Evolutionary conservation across 2,113 vertebrate species (phyloP).

Genomic region (Calidris pygmaea): DNA sequence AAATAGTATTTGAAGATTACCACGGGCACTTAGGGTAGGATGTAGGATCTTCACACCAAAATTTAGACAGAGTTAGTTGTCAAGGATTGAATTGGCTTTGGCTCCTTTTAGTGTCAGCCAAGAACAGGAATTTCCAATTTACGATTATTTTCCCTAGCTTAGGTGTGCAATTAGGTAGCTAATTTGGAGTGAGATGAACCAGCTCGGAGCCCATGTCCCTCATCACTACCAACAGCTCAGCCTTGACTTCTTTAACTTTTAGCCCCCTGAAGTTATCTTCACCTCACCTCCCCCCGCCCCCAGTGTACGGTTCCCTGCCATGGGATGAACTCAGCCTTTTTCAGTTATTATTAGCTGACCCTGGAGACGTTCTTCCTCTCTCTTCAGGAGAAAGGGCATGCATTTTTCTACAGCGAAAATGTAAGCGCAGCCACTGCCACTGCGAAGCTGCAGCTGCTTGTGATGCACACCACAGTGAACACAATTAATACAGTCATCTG

Average conservation of each 20-base stretch:
- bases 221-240: background rate
- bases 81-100: background rate
- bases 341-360: background rate
- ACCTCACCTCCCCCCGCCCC: accelerated
- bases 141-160: background rate
- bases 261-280: background rate
- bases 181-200: background rate
- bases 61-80: background rate
- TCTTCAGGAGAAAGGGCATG: background rate
- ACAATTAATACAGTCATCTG: background rate
- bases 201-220: background rate
- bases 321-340: background rate
- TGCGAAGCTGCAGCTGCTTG: background rate
- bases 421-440: background rate
- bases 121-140: background rate
- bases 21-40: background rate
- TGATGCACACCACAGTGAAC: background rate
- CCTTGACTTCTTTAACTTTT: background rate
- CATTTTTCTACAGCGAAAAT: background rate
- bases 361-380: background rate
- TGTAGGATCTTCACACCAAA: background rate
- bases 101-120: background rate
- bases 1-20: background rate
- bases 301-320: background rate
- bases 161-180: background rate